Evolutionary conservation across 2,888 invertebrate genomes (phyloP).

Genomic region (Athripsodes cinereus): DNA sequence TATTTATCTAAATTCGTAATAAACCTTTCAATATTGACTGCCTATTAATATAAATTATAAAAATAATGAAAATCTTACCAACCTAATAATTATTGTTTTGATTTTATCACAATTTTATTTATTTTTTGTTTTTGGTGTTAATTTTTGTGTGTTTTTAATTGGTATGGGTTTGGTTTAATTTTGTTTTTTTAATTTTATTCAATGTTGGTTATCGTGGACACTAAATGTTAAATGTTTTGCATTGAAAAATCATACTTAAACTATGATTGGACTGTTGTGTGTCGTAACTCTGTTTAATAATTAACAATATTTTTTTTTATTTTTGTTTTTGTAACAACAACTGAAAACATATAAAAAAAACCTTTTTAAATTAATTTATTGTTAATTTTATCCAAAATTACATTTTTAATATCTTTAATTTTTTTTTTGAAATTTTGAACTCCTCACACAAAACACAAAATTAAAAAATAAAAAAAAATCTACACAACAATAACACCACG

Average conservation of each 20-base stretch:
- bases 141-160: no score
- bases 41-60: not conserved
- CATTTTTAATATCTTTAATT: not conserved
- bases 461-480: no score
- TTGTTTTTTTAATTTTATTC: not conserved
- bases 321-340: not conserved
- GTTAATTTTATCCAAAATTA: not conserved
- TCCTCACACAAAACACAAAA: no score
- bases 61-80: not conserved
- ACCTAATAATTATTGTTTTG: not conserved
- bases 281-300: not conserved
- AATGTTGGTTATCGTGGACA: constrained; percentile 9
- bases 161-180: constrained; percentile 9
- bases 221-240: constrained; percentile 14
- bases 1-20: not conserved
- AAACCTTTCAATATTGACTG: constrained; percentile 2
- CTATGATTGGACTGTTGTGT: constrained; percentile 8
- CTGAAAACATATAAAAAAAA: not conserved
- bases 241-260: constrained; percentile 9
- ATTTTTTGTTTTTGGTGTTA: no score
- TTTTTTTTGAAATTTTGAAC: not conserved
- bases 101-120: not conserved
- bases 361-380: not conserved
- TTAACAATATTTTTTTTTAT: no score
- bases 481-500: no score